Conservation (phyloP, 1,140 invertebrate genomes). For the Heliconius hermathena region DNA sequence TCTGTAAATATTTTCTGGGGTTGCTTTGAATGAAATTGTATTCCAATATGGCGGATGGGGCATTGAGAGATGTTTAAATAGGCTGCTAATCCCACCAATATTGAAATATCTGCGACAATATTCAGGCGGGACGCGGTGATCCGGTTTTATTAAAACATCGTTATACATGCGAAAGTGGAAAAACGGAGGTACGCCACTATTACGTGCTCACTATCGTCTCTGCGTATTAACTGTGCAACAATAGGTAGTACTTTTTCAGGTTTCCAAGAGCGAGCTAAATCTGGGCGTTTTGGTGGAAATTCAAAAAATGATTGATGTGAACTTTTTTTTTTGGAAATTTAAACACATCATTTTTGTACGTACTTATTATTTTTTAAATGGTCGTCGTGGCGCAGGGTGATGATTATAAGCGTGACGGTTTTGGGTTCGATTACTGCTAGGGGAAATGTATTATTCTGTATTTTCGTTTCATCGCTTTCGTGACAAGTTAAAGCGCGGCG, state of each 20-base stretch:
- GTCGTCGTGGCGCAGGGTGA: too few species aligned
- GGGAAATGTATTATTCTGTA: too few species aligned
- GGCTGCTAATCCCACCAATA: constrained; percentile 78
- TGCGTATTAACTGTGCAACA: constrained; percentile 39
- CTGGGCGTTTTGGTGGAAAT: background rate
- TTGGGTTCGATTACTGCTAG: too few species aligned
- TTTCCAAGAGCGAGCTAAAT: constrained; percentile 13
- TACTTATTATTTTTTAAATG: too few species aligned
- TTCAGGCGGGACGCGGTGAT: constrained; percentile 68
- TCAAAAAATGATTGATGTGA: background rate
- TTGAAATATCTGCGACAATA: constrained; percentile 79
- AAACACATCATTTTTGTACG: too few species aligned
- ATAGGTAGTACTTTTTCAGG: constrained; percentile 36
- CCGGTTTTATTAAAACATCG: constrained; percentile 79
- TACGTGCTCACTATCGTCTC: constrained; percentile 37
- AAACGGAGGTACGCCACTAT: constrained; percentile 48
- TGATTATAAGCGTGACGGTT: too few species aligned
- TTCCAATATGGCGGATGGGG: constrained; percentile 66
- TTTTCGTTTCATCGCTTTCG: too few species aligned
- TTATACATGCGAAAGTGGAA: constrained; percentile 62
- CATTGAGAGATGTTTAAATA: constrained; percentile 77
- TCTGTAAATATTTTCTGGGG: constrained; percentile 71
- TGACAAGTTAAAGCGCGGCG: too few species aligned
- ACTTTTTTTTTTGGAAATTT: too few species aligned
- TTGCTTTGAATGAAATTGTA: constrained; percentile 73